Percentiles rank a stretch among this genome's conserved stretches.
phyloP scores from a whole-genome alignment of 2,888 invertebrate species.

The Perithous albicinctus region DNA sequence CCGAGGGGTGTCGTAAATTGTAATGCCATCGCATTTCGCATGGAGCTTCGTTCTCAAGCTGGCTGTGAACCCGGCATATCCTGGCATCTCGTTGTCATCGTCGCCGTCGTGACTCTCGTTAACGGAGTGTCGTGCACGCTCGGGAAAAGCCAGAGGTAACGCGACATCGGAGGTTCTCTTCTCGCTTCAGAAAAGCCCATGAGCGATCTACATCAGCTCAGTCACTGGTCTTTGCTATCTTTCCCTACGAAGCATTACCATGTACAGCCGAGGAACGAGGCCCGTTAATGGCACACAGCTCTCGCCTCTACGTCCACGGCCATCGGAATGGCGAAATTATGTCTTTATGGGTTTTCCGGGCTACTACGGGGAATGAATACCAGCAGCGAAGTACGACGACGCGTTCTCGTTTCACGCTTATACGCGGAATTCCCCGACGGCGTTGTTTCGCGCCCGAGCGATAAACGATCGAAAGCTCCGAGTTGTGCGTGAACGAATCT shows the following conservation, averaged over 20 bases:
- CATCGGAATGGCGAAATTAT: conserved; percentile 51
- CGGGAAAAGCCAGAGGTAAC: conserved; percentile 19
- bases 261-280: conserved; percentile 27
- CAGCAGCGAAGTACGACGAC: background rate
- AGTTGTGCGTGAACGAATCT: conserved; percentile 11
- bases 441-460: conserved; percentile 31
- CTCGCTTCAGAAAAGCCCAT: conserved; percentile 24
- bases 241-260: conserved; percentile 54
- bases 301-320: conserved; percentile 15
- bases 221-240: conserved; percentile 46
- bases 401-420: conserved; percentile 10
- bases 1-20: conserved; percentile 59
- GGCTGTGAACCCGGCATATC: conserved; percentile 35
- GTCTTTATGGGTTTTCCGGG: conserved; percentile 45
- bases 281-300: conserved; percentile 45
- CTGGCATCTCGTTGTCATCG: conserved; percentile 40
- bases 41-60: conserved; percentile 35
- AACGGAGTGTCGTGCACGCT: conserved; percentile 19
- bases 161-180: background rate
- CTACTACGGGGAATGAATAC: conserved; percentile 7
- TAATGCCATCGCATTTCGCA: conserved; percentile 42
- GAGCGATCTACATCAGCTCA: conserved; percentile 48
- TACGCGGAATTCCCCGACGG: conserved; percentile 29
- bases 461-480: conserved; percentile 37
- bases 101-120: conserved; percentile 33